phyloP scores from a whole-genome alignment of 2,797 vertebrate species.

The Mareca strepera region DNA sequence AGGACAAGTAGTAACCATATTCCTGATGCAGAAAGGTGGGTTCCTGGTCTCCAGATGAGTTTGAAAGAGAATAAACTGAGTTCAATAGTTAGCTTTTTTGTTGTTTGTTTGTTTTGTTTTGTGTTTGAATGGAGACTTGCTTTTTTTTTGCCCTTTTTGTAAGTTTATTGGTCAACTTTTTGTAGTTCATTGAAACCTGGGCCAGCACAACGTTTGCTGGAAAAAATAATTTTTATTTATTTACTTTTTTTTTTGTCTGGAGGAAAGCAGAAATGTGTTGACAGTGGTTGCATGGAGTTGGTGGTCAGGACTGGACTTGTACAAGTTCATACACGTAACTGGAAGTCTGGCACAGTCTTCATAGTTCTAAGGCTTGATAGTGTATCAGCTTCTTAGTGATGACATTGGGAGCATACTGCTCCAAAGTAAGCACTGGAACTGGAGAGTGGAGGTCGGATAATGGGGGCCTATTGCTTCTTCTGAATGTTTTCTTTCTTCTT shows the following conservation, averaged over 20 bases:
- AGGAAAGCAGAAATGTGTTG: not conserved
- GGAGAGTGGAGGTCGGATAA: not conserved
- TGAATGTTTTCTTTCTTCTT: not conserved
- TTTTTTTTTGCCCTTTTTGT: not conserved
- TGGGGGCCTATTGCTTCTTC: not conserved
- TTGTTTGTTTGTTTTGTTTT: not conserved
- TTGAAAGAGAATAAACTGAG: not conserved
- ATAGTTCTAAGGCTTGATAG: not conserved
- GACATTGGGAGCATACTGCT: not conserved
- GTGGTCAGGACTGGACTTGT: not conserved
- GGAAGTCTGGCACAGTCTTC: not conserved
- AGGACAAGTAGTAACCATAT: not conserved
- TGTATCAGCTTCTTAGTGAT: not conserved
- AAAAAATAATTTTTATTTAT: not conserved
- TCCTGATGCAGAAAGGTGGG: not conserved
- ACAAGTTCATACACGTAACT: conserved; percentile 15
- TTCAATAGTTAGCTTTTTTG: not conserved
- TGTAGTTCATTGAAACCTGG: not conserved
- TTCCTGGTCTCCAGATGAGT: not conserved
- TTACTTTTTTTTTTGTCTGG: not conserved
- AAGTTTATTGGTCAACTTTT: not conserved
- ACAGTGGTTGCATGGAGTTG: not conserved
- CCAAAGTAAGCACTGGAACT: not conserved
- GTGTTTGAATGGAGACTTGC: not conserved
- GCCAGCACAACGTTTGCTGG: not conserved